Conservation (phyloP, 2,888 invertebrate genomes). For the Drosophila birchii region DNA sequence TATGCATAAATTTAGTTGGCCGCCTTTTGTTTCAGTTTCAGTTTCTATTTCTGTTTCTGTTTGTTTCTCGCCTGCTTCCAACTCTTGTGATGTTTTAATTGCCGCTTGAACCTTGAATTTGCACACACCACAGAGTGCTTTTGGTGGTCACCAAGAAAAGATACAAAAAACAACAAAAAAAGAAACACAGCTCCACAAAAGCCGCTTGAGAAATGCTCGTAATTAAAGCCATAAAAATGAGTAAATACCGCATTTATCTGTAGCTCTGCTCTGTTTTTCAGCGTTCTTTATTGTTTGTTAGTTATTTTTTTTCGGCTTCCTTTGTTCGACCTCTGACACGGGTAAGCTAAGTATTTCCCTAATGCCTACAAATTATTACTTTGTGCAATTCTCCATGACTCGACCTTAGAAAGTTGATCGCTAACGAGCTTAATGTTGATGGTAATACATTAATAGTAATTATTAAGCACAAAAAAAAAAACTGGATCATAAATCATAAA, state of each 20-base stretch:
- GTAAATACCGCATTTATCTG: slow-evolving; percentile 65
- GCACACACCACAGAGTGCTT: slow-evolving; percentile 64
- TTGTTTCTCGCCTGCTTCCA: slow-evolving; percentile 20
- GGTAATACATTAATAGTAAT: slow-evolving; percentile 20
- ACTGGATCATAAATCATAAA: slow-evolving; percentile 17
- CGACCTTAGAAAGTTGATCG: slow-evolving; percentile 44
- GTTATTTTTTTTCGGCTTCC: slow-evolving; percentile 25
- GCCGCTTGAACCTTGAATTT: slow-evolving; percentile 68
- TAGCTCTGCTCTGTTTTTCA: slow-evolving; percentile 33
- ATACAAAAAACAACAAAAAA: slow-evolving; percentile 9
- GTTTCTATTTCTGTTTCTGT: slow-evolving; percentile 49
- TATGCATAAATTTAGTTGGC: slow-evolving; percentile 29
- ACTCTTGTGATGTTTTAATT: slow-evolving; percentile 63
- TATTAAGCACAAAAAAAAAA: background rate
- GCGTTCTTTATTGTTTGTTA: slow-evolving; percentile 28
- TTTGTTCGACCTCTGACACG: slow-evolving; percentile 40
- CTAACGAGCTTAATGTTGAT: slow-evolving; percentile 25
- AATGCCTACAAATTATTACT: slow-evolving; percentile 43
- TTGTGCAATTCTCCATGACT: slow-evolving; percentile 38
- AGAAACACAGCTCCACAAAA: slow-evolving; percentile 26
- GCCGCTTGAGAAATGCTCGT: slow-evolving; percentile 68
- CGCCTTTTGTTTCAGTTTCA: slow-evolving; percentile 43
- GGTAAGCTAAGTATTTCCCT: slow-evolving; percentile 41
- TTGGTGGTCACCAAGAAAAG: slow-evolving; percentile 46
- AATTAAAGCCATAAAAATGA: slow-evolving; percentile 73